Base-by-base conservation (phyloP, 2,888 invertebrate species). In the Deroplatys truncata region DNA sequence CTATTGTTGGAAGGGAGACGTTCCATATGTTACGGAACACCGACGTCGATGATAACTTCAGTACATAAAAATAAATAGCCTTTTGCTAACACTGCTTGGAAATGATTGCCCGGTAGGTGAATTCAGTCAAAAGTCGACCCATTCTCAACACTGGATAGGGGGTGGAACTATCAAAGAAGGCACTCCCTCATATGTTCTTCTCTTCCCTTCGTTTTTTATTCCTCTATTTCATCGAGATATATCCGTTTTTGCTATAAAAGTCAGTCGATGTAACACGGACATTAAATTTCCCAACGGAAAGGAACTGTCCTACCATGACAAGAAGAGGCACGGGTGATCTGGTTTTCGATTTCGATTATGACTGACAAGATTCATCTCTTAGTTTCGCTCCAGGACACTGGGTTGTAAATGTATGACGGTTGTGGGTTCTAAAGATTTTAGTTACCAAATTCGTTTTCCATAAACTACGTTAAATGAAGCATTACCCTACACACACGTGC, bases 31-130 rank as follows among this genome's bases (percentile, higher is more conserved):
- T 88, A 88, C 85, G 88, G 85, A 88, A 83, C 84, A 72, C 89
- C 88, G 31, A 35, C 82, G 88, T 89, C 88, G 90, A 90, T 90
- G 91, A 91, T 91, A 90, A 91, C 91, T 90, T 90, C 90, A 86
- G 89, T 88, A 90, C 91, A 91, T 91, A 91, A 91, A 91, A 91
- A 91, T 91, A 91, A 90, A 91, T 91, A 91, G 91, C 90, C 89
- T 89, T n/a, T 72, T 88, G 90, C 91, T 90, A 91, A 91, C 91
- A 91, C 90, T 84, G 90, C 86, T 88, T 91, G 89, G 89, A 90
- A 91, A 89, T 89, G 89, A 90, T 91, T 89, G 90, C 89, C 56
- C 56, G n/a, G 84, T 88, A 88, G 84, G 88, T 84, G 87, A 88
- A 28, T 88, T 43, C 28, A 28, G 85, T 85, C 86, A 84, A 84